Percentiles rank a stretch among this genome's conserved stretches.
These are phyloP conservation scores for Baccha elongata DNA, from an alignment of 2,888 invertebrate genomes.

Conservation along the genomic window DNA sequence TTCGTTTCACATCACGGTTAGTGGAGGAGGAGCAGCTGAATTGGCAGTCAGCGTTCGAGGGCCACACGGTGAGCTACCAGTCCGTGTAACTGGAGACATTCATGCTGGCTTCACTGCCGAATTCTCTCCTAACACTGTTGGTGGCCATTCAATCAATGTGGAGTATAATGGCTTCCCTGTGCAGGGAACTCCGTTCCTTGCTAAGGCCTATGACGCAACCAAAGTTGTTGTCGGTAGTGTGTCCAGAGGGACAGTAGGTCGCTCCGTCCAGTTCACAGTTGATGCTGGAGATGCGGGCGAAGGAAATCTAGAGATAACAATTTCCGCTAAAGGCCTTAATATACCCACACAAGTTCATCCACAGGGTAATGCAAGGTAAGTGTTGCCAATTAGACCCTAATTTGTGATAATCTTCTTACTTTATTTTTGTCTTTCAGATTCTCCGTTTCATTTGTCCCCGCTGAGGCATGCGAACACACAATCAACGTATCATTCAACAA, in stretches of 20 bases:
- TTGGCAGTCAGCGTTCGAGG: constrained; percentile 94
- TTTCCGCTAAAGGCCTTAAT: constrained; percentile 95
- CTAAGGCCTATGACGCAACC: constrained; percentile 96
- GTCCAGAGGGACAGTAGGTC: constrained; percentile 92
- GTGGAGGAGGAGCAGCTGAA: constrained; percentile 89
- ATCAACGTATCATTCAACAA: constrained; percentile 99
- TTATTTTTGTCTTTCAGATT: constrained; percentile 85
- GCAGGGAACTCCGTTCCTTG: constrained; percentile 93
- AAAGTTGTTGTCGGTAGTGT: constrained; percentile 92
- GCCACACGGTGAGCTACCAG: constrained; percentile 93
- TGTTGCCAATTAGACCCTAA: neutral
- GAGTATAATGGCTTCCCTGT: constrained; percentile 95
- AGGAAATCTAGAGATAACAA: constrained; percentile 98
- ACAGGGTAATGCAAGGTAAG: constrained; percentile 88
- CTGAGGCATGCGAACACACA: constrained; percentile 95
- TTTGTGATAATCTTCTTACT: neutral
- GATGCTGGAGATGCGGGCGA: constrained; percentile 98
- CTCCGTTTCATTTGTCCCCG: constrained; percentile 97
- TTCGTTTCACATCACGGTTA: constrained; percentile 90
- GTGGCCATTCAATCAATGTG: constrained; percentile 94
- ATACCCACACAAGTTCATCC: constrained; percentile 98
- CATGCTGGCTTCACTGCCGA: constrained; percentile 94
- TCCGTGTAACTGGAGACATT: constrained; percentile 93
- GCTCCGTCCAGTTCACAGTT: constrained; percentile 96
- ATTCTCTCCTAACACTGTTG: constrained; percentile 96